A percentile compares a stretch with the other conserved stretches of the same genome.
phyloP scores from a whole-genome alignment of 2,797 vertebrate species.

The Propithecus perrieri region DNA sequence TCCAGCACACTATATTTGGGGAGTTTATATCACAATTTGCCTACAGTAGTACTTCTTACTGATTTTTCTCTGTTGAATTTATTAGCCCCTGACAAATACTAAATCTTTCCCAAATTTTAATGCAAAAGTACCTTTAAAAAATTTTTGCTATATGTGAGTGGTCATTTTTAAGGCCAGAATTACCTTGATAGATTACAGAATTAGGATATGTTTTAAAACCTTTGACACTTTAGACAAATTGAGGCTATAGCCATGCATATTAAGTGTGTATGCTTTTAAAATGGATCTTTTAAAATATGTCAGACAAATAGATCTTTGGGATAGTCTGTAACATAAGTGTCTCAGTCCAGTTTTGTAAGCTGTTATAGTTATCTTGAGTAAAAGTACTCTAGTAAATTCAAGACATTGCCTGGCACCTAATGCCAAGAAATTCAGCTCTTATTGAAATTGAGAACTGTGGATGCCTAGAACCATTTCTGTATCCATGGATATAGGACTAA shows the following conservation, averaged over 20 bases:
- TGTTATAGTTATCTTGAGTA: background rate
- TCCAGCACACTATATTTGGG: background rate
- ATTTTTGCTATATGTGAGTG: background rate
- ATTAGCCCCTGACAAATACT: background rate
- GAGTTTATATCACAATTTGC: constrained; percentile 19
- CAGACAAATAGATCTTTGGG: background rate
- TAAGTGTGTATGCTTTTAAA: constrained; percentile 16
- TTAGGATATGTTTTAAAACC: constrained; percentile 45
- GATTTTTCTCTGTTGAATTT: constrained; percentile 31
- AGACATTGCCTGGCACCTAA: background rate
- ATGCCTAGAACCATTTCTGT: background rate
- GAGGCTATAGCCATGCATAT: background rate
- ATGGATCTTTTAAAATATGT: constrained; percentile 23
- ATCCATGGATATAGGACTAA: background rate
- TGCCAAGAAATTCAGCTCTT: background rate
- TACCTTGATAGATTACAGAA: constrained; percentile 17
- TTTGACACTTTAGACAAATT: constrained; percentile 38
- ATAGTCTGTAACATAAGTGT: background rate
- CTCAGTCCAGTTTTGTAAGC: constrained; percentile 1
- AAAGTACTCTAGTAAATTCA: constrained; percentile 34
- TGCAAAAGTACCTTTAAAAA: background rate
- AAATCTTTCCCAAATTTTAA: constrained; percentile 39
- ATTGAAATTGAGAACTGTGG: constrained; percentile 19
- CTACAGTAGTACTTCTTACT: background rate
- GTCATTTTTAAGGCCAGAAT: constrained; percentile 47